Evolutionary conservation across 2,113 vertebrate species (phyloP), one percentile per base, ranked within the genome.

Genomic region (Bungarus multicinctus): DNA sequence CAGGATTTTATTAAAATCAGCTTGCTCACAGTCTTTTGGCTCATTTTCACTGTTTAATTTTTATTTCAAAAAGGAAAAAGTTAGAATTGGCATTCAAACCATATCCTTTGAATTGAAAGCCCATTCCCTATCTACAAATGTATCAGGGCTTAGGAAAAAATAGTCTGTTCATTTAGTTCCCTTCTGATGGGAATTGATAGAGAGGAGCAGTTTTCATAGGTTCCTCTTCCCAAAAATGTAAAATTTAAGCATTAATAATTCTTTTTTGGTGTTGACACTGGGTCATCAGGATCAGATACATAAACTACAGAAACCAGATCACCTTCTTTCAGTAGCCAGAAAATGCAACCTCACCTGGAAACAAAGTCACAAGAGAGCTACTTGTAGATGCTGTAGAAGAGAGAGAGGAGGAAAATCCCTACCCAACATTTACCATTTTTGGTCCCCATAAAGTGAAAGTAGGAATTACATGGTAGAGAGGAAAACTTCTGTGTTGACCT

Each of bases 271-370:
- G 74, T 95, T 92, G 94, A 94, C 95, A 96, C 55, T 95, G 92
- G 96, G 95, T 95, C 94, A 94, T 43, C 87, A 74, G 92, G 92
- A 94, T 93, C 92, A 91, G 92, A 89, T 87, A 92, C 88, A 95
- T 96, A 96, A 50, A 95, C 96, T 95, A 96, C 96, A 95, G 94
- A 92, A 97, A 96, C 91, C 94, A 93, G 95, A 90, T 95, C 90
- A 90, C 89, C 25, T 90, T 30, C 74, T 85, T 43, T 3, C 94
- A 18, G 92, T 95, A 95, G 95, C 95, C 94, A 86, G 95, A 14
- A 93, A 2, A n/a, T 53, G 74, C 86, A n/a, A 53, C 34, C 0
- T 91, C 87, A 53, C 91, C 93, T 12, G 57, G 34, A 94, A 89
- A 91, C 85, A 50, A 50, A 50, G 10, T 50, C 0, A 14, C 9